phyloP scores from a whole-genome alignment of 2,888 invertebrate genomes.

The Ormyrus nitidulus region DNA sequence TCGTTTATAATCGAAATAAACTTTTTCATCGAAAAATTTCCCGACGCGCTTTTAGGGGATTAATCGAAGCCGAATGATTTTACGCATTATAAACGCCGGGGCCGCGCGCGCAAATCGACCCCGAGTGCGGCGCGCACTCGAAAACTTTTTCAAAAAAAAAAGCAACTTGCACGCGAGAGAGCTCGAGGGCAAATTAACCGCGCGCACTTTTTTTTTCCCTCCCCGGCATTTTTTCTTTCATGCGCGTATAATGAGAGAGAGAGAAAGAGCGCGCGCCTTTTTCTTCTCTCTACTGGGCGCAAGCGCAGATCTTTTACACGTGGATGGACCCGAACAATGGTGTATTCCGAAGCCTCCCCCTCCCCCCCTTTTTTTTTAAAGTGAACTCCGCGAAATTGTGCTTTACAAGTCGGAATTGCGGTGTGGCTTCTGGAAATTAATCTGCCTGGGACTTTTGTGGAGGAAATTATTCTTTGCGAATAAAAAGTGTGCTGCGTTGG shows the following conservation, averaged over 20 bases:
- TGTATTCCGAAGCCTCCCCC: neutral
- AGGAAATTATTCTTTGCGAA: too few species aligned
- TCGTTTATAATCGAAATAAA: too few species aligned
- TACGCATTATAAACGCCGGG: conserved; percentile 13
- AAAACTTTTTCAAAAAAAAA: conserved; percentile 14
- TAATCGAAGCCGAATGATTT: conserved; percentile 40
- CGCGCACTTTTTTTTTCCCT: neutral
- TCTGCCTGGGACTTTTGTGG: neutral
- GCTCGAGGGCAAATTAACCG: conserved; percentile 9
- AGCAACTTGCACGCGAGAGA: neutral
- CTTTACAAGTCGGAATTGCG: too few species aligned
- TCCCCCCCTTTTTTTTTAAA: neutral
- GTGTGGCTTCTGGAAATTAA: neutral
- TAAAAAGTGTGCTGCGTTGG: too few species aligned
- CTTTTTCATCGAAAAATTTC: too few species aligned
- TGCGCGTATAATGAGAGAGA: neutral
- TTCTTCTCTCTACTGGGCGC: neutral
- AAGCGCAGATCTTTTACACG: conserved; percentile 10
- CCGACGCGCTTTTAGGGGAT: neutral
- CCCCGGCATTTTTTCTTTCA: neutral
- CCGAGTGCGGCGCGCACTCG: conserved; percentile 22
- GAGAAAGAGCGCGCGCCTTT: neutral
- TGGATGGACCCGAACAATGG: conserved; percentile 11
- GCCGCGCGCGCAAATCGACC: neutral
- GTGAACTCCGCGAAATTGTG: neutral